phyloP scores from a whole-genome alignment of 2,113 vertebrate genomes.

The Neodontobutis hainanensis region DNA sequence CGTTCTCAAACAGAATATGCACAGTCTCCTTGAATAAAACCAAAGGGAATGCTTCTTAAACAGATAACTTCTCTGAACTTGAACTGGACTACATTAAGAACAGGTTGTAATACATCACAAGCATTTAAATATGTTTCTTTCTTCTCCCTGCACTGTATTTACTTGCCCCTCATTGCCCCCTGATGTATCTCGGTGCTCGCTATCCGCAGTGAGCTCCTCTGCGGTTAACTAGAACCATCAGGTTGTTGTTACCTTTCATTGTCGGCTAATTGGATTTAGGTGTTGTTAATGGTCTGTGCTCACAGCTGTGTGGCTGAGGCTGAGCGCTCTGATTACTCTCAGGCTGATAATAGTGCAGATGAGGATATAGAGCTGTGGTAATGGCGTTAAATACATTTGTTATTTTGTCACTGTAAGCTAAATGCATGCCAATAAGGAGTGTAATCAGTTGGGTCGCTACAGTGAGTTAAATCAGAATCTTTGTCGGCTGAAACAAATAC shows the following conservation, averaged over 20 bases:
- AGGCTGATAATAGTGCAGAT: conserved; percentile 57
- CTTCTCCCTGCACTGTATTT: too few species aligned
- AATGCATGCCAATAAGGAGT: conserved; percentile 23
- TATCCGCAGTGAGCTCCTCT: conserved; percentile 29
- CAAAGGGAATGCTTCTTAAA: too few species aligned
- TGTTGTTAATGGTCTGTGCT: conserved; percentile 57
- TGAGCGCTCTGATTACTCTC: conserved; percentile 60
- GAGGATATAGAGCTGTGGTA: conserved; percentile 41
- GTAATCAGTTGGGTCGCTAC: conserved; percentile 13
- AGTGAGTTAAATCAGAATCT: background rate
- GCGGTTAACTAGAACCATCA: conserved; percentile 55
- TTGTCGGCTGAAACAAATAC: too few species aligned
- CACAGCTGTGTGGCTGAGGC: conserved; percentile 54
- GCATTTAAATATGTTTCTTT: background rate
- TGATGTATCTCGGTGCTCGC: background rate
- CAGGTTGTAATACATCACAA: background rate
- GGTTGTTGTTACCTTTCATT: conserved; percentile 60
- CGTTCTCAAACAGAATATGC: too few species aligned
- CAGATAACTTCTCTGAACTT: background rate
- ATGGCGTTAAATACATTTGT: conserved; percentile 61
- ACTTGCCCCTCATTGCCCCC: background rate
- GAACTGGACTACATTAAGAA: background rate
- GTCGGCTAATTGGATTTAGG: conserved; percentile 66
- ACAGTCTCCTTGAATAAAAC: too few species aligned
- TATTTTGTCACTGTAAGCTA: conserved; percentile 27